Conservation (phyloP, 2,113 vertebrate genomes). For the Cochlearius cochlearius region DNA sequence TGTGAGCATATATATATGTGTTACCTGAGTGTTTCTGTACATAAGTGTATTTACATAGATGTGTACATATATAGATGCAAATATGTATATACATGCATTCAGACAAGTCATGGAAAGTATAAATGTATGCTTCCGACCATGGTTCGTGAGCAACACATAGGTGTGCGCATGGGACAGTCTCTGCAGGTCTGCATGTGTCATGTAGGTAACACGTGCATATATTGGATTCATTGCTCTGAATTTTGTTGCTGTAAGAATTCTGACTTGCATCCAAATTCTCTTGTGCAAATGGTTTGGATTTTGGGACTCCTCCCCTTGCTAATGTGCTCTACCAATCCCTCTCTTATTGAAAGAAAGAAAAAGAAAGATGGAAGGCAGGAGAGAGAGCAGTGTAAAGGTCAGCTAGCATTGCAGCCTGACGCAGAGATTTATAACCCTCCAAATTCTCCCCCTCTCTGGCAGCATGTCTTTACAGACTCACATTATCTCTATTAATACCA, state of each 20-base stretch:
- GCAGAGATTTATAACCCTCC: conserved; percentile 70
- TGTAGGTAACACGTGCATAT: rapidly evolving
- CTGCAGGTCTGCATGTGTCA: neutral
- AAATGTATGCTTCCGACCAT: neutral
- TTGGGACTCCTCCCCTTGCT: neutral
- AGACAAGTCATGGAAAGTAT: neutral
- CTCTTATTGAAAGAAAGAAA: neutral
- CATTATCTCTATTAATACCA: conserved; percentile 85
- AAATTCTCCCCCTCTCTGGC: conserved; percentile 57
- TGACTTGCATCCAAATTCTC: neutral
- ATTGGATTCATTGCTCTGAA: neutral
- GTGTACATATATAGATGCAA: neutral
- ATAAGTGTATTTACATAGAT: neutral
- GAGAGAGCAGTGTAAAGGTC: conserved; percentile 65
- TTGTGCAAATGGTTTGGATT: neutral
- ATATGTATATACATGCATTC: neutral
- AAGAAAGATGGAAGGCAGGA: conserved; percentile 34
- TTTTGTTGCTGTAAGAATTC: neutral
- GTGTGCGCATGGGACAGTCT: no score
- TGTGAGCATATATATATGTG: neutral
- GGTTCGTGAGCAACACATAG: neutral
- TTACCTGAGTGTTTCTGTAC: neutral
- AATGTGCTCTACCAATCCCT: neutral
- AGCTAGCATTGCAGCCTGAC: conserved; percentile 33
- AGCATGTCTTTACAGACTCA: conserved; percentile 72